Conservation (phyloP, 1,140 invertebrate genomes). For the Notospermus geniculatus region DNA sequence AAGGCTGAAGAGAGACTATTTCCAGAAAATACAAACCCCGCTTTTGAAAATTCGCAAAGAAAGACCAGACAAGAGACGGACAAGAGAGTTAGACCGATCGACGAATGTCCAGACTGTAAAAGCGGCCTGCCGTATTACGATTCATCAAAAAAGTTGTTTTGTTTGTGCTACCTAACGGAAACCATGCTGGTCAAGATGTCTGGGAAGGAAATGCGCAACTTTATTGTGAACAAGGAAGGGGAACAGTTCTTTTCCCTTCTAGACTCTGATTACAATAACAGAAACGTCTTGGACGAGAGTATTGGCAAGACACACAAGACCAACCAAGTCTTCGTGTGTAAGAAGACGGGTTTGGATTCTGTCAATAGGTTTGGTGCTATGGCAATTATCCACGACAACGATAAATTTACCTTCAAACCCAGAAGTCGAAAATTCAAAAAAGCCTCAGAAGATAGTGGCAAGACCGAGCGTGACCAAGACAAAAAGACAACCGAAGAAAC, state of each 20-base stretch:
- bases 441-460: background rate
- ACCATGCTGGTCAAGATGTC: background rate
- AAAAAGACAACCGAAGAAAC: background rate
- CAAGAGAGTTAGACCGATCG: background rate
- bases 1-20: background rate
- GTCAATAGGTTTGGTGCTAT: slow-evolving; percentile 4
- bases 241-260: background rate
- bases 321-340: background rate
- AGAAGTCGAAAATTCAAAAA: background rate
- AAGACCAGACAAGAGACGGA: no score
- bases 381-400: background rate
- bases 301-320: background rate
- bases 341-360: background rate
- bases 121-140: slow-evolving; percentile 6
- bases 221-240: background rate
- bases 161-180: background rate
- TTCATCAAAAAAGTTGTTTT: background rate
- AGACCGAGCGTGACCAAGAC: background rate
- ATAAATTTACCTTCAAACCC: slow-evolving; percentile 5
- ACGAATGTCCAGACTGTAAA: background rate
- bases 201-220: background rate
- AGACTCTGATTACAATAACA: background rate
- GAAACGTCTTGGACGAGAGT: background rate
- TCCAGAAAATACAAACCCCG: background rate
- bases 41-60: background rate